A percentile compares a stretch with the other conserved stretches of the same genome.
Evolutionary conservation across 2,888 invertebrate genomes (phyloP).

Genomic region (Bombyx huttoni): DNA sequence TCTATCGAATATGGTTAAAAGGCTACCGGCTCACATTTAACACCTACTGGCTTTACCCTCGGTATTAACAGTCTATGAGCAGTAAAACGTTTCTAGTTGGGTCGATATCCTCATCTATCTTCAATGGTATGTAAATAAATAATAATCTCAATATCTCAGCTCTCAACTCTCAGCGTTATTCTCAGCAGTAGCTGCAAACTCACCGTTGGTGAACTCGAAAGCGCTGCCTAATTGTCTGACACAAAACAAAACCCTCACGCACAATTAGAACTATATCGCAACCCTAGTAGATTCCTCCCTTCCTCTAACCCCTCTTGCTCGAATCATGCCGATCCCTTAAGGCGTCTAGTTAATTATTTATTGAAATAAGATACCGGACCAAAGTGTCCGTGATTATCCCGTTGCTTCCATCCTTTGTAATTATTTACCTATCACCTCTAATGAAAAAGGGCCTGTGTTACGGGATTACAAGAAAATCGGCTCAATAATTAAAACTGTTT

Average conservation of each 20-base stretch:
- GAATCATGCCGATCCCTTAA: not conserved
- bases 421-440: constrained; percentile 19
- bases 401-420: constrained; percentile 7
- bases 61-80: too few species aligned
- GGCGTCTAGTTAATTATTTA: constrained; percentile 6
- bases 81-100: too few species aligned
- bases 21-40: too few species aligned
- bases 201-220: too few species aligned
- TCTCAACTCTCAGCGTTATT: too few species aligned
- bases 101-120: too few species aligned
- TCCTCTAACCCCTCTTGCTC: not conserved
- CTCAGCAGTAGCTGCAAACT: too few species aligned
- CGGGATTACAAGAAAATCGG: constrained; percentile 16
- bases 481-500: constrained; percentile 27
- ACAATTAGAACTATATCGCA: not conserved
- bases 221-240: not conserved
- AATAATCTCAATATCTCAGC: too few species aligned
- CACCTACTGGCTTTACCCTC: too few species aligned
- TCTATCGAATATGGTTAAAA: too few species aligned
- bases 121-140: too few species aligned
- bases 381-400: constrained; percentile 8
- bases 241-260: not conserved
- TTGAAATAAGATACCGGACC: constrained; percentile 11
- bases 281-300: not conserved
- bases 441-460: constrained; percentile 20